These are phyloP conservation scores for Colistium nudipinnis DNA, from an alignment of 2,113 vertebrate species.

Conservation along the genomic window DNA sequence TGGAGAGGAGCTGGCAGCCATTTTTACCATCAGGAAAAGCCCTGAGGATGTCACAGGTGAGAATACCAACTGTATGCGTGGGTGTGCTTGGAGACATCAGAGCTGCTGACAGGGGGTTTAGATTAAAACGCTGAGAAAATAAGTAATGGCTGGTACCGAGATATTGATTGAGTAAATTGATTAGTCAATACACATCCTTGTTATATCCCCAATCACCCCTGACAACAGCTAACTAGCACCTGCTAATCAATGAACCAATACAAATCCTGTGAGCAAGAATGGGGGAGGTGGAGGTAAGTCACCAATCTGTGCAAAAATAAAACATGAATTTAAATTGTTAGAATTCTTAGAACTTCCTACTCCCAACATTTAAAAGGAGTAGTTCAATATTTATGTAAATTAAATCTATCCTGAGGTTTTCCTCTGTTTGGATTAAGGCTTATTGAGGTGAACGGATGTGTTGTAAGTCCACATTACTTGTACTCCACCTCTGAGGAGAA, in stretches of 20 bases:
- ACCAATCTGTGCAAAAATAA: constrained; percentile 24
- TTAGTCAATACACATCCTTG: constrained; percentile 83
- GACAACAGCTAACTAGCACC: constrained; percentile 82
- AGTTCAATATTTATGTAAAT: constrained; percentile 42
- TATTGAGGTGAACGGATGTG: constrained; percentile 65
- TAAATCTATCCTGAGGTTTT: constrained; percentile 46
- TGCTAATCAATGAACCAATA: constrained; percentile 82
- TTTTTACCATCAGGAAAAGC: constrained; percentile 93
- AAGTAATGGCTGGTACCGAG: constrained; percentile 74
- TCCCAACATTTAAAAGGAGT: constrained; percentile 34
- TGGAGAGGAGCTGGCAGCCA: constrained; percentile 94
- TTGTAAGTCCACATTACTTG: constrained; percentile 76
- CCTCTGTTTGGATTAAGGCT: constrained; percentile 63
- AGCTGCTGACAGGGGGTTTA: constrained; percentile 51
- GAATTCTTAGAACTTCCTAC: neutral
- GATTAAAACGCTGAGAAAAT: constrained; percentile 75
- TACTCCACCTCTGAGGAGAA: constrained; percentile 77
- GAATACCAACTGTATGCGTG: constrained; percentile 29
- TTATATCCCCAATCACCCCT: constrained; percentile 80
- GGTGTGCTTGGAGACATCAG: constrained; percentile 31
- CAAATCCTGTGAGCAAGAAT: constrained; percentile 57
- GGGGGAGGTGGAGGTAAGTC: constrained; percentile 30
- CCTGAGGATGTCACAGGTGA: constrained; percentile 70
- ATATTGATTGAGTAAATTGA: constrained; percentile 83
- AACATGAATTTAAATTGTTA: constrained; percentile 14